These are phyloP conservation scores for Haliclona indistincta DNA, from an alignment of 37 sponge, comb jelly and placozoan genomes.

Conservation along the genomic window DNA sequence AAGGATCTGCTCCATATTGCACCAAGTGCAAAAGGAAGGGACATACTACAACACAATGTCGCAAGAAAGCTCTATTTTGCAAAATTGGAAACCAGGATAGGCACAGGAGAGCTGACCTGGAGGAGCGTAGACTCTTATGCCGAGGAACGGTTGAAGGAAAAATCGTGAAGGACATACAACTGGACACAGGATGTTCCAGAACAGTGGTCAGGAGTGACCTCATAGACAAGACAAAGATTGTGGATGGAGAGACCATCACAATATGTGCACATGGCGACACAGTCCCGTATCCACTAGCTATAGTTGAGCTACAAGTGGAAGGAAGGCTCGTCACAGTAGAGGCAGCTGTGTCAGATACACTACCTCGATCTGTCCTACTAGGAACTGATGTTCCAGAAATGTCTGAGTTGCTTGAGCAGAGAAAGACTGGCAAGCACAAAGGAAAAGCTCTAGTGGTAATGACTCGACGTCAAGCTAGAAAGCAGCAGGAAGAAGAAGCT, in stretches of 20 bases:
- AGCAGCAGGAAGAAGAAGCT: neutral
- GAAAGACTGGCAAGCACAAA: too few relatives aligned
- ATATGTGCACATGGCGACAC: conserved; percentile 60
- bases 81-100: too few relatives aligned
- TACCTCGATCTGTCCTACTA: conserved; percentile 35
- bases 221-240: conserved; percentile 14
- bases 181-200: conserved; percentile 43
- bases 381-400: conserved; percentile 48
- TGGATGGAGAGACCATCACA: conserved; percentile 24
- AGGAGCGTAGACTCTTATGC: too few relatives aligned
- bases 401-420: neutral
- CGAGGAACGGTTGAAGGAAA: too few relatives aligned
- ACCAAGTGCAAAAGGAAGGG: neutral
- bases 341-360: conserved; percentile 34
- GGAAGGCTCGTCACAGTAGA: neutral
- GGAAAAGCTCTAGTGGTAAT: too few relatives aligned
- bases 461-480: too few relatives aligned
- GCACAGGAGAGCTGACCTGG: too few relatives aligned
- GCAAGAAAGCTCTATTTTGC: too few relatives aligned
- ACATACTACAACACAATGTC: neutral
- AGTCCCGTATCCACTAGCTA: conserved; percentile 26
- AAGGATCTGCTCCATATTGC: too few relatives aligned
- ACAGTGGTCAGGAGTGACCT: conserved; percentile 45
- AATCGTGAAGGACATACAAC: neutral
- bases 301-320: conserved; percentile 7